Evolutionary conservation across 2,888 invertebrate species (phyloP).

Genomic region (Ochropacha duplaris): DNA sequence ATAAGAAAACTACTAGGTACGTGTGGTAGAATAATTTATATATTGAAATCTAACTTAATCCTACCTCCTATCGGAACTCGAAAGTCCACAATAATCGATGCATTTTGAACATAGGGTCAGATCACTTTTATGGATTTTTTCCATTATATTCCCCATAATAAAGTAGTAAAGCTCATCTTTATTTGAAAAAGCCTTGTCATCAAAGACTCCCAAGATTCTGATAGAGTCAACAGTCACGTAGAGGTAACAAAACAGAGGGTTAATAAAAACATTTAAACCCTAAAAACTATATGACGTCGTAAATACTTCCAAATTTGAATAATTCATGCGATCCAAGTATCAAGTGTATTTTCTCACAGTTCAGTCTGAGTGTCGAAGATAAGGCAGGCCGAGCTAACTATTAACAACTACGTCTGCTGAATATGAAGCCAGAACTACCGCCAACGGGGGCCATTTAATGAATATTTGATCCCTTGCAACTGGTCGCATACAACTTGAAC

Average conservation of each 20-base stretch:
- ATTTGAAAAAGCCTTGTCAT: not conserved
- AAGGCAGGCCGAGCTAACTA: constrained; percentile 66
- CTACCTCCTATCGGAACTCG: not conserved
- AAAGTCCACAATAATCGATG: not conserved
- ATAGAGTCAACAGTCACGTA: constrained; percentile 1
- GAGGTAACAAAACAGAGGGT: not conserved
- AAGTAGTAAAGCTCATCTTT: not conserved
- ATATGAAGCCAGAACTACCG: constrained; percentile 60
- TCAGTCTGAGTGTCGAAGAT: constrained; percentile 66
- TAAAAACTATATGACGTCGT: constrained; percentile 8
- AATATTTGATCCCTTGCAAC: constrained; percentile 69
- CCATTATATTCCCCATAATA: not conserved
- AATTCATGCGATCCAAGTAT: constrained; percentile 37
- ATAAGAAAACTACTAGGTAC: too few species aligned
- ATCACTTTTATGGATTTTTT: not conserved
- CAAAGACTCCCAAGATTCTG: not conserved
- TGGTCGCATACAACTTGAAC: constrained; percentile 44
- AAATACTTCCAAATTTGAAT: constrained; percentile 11
- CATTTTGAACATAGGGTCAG: not conserved
- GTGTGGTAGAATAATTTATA: too few species aligned
- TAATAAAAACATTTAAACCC: not conserved
- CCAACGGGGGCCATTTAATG: constrained; percentile 63
- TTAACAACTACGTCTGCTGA: constrained; percentile 70
- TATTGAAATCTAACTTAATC: too few species aligned
- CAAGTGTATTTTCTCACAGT: constrained; percentile 39